A percentile compares a stretch with the other conserved stretches of the same genome.
phyloP scores from a whole-genome alignment of 2,113 vertebrate species.

The Chionis minor region DNA sequence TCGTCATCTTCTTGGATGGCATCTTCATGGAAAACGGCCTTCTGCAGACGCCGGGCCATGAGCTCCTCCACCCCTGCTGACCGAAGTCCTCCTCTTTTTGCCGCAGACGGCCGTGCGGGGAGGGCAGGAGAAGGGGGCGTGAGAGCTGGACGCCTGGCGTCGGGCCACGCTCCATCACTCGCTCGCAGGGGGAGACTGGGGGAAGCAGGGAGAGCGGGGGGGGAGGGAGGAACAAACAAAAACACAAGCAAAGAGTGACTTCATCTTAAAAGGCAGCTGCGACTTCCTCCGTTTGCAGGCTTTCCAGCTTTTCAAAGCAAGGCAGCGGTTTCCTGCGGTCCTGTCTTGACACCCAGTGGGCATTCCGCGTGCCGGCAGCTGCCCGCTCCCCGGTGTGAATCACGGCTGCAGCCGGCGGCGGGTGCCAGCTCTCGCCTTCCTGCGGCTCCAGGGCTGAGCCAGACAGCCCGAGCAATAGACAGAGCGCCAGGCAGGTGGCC shows the following conservation, averaged over 20 bases:
- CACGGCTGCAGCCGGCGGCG: neutral
- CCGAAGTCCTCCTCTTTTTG: neutral
- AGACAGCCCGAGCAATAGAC: neutral
- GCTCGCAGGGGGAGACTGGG: neutral
- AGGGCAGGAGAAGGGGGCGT: slow-evolving; percentile 34
- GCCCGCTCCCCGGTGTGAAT: neutral
- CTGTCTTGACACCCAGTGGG: slow-evolving; percentile 60
- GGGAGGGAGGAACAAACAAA: neutral
- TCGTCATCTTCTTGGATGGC: neutral
- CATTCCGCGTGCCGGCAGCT: neutral
- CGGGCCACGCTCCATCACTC: neutral
- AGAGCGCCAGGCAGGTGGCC: neutral
- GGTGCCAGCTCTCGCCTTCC: neutral
- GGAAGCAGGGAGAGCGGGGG: neutral
- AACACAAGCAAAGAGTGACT: slow-evolving; percentile 43
- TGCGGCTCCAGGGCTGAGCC: fast-evolving
- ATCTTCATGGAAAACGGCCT: neutral
- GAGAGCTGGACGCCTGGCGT: neutral
- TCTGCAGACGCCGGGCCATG: fast-evolving
- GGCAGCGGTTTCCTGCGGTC: fast-evolving
- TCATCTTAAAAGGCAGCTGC: slow-evolving; percentile 56
- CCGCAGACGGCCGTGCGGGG: neutral
- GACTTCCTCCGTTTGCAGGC: neutral
- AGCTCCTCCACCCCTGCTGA: neutral
- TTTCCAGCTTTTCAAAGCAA: neutral